Evolutionary conservation across 2,797 vertebrate genomes (phyloP).

Genomic region (Squalus acanthias): DNA sequence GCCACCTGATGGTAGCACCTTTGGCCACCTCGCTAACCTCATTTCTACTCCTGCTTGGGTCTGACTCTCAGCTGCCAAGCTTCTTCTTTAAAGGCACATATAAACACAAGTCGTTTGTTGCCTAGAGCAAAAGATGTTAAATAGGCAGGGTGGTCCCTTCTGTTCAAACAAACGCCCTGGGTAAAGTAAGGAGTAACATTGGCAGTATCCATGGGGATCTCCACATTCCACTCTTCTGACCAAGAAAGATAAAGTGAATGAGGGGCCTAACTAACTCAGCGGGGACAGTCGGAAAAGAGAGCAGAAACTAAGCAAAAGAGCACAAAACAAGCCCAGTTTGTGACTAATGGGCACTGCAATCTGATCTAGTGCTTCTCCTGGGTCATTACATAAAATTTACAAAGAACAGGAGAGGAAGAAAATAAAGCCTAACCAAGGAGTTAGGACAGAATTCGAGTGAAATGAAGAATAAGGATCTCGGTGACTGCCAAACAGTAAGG

Average conservation of each 20-base stretch:
- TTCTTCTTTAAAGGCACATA: too few species aligned
- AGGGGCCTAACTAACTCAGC: background rate
- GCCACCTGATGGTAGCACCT: background rate
- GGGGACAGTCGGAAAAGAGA: background rate
- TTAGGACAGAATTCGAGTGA: background rate
- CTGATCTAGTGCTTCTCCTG: background rate
- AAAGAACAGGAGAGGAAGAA: background rate
- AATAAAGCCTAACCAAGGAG: background rate
- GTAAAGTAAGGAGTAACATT: background rate
- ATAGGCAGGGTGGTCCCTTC: background rate
- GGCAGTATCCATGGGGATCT: background rate
- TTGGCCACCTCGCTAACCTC: too few species aligned
- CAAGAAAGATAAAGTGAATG: background rate
- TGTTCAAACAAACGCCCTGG: background rate
- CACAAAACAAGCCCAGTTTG: background rate
- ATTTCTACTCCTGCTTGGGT: too few species aligned
- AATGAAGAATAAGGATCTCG: background rate
- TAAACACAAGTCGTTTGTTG: too few species aligned
- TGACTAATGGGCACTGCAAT: background rate
- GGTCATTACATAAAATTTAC: background rate
- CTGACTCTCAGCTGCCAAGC: too few species aligned
- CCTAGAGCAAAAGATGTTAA: too few species aligned
- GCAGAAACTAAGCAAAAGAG: background rate
- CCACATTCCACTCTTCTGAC: background rate
- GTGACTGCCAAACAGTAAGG: background rate